Evolutionary conservation across 2,113 vertebrate genomes (phyloP).

Genomic region (Polypterus senegalus): DNA sequence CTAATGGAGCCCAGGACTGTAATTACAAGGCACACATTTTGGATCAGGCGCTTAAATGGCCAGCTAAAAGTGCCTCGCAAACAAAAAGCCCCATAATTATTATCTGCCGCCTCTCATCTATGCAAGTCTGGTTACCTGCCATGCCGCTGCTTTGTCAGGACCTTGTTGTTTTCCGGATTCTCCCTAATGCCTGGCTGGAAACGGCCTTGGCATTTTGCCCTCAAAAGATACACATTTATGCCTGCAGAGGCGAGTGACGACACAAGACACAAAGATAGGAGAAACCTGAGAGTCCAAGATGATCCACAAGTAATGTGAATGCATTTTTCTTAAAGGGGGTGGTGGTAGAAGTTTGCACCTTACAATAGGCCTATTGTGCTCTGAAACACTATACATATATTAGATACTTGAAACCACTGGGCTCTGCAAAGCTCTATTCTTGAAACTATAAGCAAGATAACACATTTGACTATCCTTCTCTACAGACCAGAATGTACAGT

Average conservation of each 20-base stretch:
- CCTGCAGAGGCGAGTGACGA: constrained; percentile 53
- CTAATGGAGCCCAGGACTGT: constrained; percentile 65
- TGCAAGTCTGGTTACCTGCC: constrained; percentile 60
- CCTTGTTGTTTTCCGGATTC: constrained; percentile 51
- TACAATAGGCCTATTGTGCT: constrained; percentile 65
- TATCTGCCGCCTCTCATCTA: constrained; percentile 42
- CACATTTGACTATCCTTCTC: constrained; percentile 55
- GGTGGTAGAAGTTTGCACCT: constrained; percentile 49
- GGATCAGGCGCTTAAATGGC: constrained; percentile 67
- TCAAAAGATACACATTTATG: constrained; percentile 55
- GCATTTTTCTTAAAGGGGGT: constrained; percentile 54
- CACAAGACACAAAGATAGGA: constrained; percentile 64
- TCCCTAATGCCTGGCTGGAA: constrained; percentile 56
- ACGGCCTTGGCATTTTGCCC: constrained; percentile 47
- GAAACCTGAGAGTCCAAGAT: constrained; percentile 55
- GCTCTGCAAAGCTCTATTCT: constrained; percentile 53
- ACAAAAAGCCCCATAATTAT: constrained; percentile 72
- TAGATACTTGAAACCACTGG: constrained; percentile 61
- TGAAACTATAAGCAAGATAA: constrained; percentile 72
- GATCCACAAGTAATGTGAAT: constrained; percentile 56
- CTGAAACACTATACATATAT: constrained; percentile 74
- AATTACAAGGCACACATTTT: constrained; percentile 70
- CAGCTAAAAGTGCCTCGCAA: constrained; percentile 60
- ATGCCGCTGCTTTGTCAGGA: constrained; percentile 52
- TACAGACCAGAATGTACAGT: not conserved